Evolutionary conservation across 2,113 vertebrate species (phyloP), one percentile per base, ranked within the genome.

Genomic region (Tachuris rubrigastra): DNA sequence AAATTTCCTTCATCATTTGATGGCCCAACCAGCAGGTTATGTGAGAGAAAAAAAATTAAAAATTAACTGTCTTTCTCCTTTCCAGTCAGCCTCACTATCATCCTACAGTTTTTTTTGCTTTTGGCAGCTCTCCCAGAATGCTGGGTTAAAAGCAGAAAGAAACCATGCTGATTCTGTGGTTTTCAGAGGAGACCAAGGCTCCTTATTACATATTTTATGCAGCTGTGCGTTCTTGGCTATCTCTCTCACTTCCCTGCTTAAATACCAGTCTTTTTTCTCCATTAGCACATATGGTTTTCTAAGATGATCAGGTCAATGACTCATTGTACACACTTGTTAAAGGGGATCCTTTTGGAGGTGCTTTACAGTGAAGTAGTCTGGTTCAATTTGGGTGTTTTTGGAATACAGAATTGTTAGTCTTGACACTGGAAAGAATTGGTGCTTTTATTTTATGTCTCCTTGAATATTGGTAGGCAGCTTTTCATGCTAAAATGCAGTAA

Each of bases 221-320:
- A 96, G 84, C 89, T 97, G 91, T 87, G 74, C 53, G 94, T 94
- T 95, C 67, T 91, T 96, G 91, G 93, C 84, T 63, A 82, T 82
- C 44, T 89, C 42, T 77, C 41, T 69, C 63, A 77, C 83, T 95
- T 95, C 74, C 76, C 53, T 35, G 44, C 30, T 17, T 94, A 89
- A 92, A 91, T 85, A 80, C 37, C 20, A 27, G 62, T 39, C 62
- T 90, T 87, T 92, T 91, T 82, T 56, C 41, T 95, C 80, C 76
- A 81, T 93, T 95, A 95, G 35, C 76, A 84, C 42, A 47, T 47
- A 89, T 12, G 53, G 77, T 72, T 95, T 95, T 91, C 69, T 85
- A 22, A 93, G 81, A 85, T 30, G 66, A 92, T 87, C 77, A 91
- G 74, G 69, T 93, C 89, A 87, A 79, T 87, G 74, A 82, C 66